Percentiles rank a stretch among this genome's conserved stretches.
Evolutionary conservation across 2,888 invertebrate species (phyloP).

Genomic region (Orthonychiurus folsomi): DNA sequence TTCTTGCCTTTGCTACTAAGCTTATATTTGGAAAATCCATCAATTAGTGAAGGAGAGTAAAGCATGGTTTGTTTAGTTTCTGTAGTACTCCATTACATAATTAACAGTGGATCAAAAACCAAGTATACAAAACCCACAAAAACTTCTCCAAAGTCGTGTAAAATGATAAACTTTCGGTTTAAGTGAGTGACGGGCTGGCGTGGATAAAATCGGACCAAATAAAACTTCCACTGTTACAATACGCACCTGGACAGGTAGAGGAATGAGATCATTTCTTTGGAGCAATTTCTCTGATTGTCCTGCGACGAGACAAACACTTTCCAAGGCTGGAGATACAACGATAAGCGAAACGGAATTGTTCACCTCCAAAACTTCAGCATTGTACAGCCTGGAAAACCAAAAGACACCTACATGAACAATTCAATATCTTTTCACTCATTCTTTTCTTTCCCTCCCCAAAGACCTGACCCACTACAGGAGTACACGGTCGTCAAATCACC

Average conservation of each 20-base stretch:
- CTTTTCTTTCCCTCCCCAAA: background rate
- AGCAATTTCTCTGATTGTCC: constrained; percentile 75
- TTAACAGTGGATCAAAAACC: too few relatives aligned
- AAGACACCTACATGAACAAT: background rate
- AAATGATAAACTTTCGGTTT: too few relatives aligned
- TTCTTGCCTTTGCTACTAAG: too few relatives aligned
- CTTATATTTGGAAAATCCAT: too few relatives aligned
- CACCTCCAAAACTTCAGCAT: constrained; percentile 86
- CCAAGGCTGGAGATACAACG: constrained; percentile 82
- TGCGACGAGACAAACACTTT: constrained; percentile 77
- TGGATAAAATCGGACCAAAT: too few relatives aligned
- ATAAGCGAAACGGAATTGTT: constrained; percentile 84
- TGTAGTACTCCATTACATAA: too few relatives aligned
- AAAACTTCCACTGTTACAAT: too few relatives aligned
- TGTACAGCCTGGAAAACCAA: constrained; percentile 60
- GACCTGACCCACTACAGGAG: background rate
- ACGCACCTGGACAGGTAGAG: constrained; percentile 73
- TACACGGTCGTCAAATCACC: constrained; percentile 1
- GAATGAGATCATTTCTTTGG: constrained; percentile 73
- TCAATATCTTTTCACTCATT: background rate
- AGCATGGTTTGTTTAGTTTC: too few relatives aligned
- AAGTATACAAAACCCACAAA: too few relatives aligned
- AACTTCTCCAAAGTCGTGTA: too few relatives aligned
- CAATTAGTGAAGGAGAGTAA: too few relatives aligned
- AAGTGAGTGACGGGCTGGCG: too few relatives aligned